Percentiles rank a stretch among this genome's conserved stretches.
Evolutionary conservation across 2,797 vertebrate genomes (phyloP).

Genomic region (Hozukius guyotensis): DNA sequence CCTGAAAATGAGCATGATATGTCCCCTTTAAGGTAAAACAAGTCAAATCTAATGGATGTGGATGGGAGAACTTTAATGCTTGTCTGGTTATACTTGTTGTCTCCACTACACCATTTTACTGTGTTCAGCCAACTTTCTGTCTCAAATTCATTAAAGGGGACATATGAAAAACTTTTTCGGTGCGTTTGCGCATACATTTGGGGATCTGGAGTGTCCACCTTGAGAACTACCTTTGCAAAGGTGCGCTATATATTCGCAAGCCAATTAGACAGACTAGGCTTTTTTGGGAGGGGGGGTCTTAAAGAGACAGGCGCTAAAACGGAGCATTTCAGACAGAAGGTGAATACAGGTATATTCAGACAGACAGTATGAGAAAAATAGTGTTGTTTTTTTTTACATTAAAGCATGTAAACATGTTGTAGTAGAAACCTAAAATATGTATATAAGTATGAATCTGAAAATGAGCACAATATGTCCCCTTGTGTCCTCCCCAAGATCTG

Average conservation of each 20-base stretch:
- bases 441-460: not conserved
- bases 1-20: not conserved
- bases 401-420: not conserved
- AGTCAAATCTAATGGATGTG: not conserved
- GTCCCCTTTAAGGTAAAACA: not conserved
- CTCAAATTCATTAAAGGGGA: not conserved
- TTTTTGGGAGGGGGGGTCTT: not conserved
- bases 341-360: not conserved
- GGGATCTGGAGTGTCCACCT: not conserved
- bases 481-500: too few species aligned
- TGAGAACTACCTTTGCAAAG: not conserved
- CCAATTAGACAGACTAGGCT: accelerated
- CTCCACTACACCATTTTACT: not conserved
- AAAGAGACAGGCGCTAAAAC: not conserved
- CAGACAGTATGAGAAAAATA: not conserved
- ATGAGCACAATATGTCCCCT: not conserved
- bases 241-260: not conserved
- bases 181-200: accelerated
- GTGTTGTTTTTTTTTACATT: not conserved
- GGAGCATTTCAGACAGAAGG: not conserved
- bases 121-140: not conserved
- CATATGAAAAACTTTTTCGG: not conserved
- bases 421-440: not conserved
- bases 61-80: not conserved
- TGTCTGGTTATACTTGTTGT: not conserved